phyloP scores from a whole-genome alignment of 35 echinoderm and acorn worm genomes.

The Patiria miniata region DNA sequence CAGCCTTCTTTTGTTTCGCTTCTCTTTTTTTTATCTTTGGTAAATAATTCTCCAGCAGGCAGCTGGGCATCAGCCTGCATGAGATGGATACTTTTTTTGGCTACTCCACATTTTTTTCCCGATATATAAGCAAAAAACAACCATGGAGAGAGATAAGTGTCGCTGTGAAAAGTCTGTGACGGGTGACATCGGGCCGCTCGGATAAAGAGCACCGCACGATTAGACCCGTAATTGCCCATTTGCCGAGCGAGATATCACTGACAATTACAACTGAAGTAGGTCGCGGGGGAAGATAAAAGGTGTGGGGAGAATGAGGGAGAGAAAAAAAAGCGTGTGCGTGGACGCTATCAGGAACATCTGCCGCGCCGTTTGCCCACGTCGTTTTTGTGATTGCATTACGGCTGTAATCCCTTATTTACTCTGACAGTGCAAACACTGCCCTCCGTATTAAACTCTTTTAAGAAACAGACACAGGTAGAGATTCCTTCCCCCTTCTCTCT shows the following conservation, averaged over 20 bases:
- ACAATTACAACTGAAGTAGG: conserved; percentile 19
- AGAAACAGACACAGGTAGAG: neutral
- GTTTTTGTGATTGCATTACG: conserved; percentile 24
- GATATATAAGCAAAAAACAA: too few relatives aligned
- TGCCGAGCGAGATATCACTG: neutral
- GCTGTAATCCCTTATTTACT: neutral
- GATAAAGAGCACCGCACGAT: too few relatives aligned
- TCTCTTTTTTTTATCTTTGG: too few relatives aligned
- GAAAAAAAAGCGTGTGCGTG: conserved; percentile 29
- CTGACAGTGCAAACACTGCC: conserved; percentile 1
- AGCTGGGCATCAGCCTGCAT: too few relatives aligned
- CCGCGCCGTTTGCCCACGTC: conserved; percentile 38
- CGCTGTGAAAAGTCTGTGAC: neutral
- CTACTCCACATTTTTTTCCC: too few relatives aligned
- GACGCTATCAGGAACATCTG: conserved; percentile 59
- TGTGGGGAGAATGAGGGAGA: neutral
- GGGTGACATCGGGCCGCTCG: neutral
- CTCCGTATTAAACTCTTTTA: too few relatives aligned
- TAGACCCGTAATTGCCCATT: too few relatives aligned
- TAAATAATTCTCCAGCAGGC: too few relatives aligned
- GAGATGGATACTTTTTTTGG: too few relatives aligned
- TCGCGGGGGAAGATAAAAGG: neutral
- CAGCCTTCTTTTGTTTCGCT: too few relatives aligned
- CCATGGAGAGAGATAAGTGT: conserved; percentile 8
- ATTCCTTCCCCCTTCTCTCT: conserved; percentile 31